Evolutionary conservation across 2,888 invertebrate species (phyloP).

Genomic region (Drosophila mimetica): DNA sequence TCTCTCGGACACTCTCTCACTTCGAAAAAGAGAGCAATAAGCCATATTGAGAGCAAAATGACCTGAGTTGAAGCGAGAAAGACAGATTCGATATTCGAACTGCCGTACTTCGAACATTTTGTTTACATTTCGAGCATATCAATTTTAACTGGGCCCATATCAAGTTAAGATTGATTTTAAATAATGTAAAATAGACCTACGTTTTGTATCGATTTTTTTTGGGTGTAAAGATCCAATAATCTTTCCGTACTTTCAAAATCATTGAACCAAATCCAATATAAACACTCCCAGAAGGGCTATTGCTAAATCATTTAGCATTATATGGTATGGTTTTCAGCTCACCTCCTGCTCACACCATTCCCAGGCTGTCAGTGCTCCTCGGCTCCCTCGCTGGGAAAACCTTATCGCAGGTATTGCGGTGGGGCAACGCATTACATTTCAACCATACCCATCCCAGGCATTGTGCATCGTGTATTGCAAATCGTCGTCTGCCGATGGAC

Average conservation of each 20-base stretch:
- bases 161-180: too few relatives aligned
- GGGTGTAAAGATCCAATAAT: neutral
- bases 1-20: too few relatives aligned
- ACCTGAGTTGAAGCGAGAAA: too few relatives aligned
- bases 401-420: slow-evolving; percentile 14
- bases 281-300: neutral
- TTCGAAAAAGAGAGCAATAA: too few relatives aligned
- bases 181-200: too few relatives aligned
- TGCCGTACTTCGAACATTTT: too few relatives aligned
- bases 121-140: too few relatives aligned
- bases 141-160: too few relatives aligned
- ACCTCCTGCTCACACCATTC: slow-evolving; percentile 5
- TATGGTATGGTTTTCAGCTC: neutral
- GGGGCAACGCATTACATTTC: slow-evolving; percentile 25
- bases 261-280: neutral
- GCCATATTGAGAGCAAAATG: too few relatives aligned
- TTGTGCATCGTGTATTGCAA: slow-evolving; percentile 58
- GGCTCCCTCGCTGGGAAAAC: slow-evolving; percentile 4
- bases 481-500: slow-evolving; percentile 56
- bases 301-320: neutral
- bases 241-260: neutral
- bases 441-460: slow-evolving; percentile 40
- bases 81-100: too few relatives aligned
- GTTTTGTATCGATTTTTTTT: too few relatives aligned
- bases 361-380: slow-evolving; percentile 20